phyloP scores from a whole-genome alignment of 2,797 vertebrate species.

The Danio jaintianensis region DNA sequence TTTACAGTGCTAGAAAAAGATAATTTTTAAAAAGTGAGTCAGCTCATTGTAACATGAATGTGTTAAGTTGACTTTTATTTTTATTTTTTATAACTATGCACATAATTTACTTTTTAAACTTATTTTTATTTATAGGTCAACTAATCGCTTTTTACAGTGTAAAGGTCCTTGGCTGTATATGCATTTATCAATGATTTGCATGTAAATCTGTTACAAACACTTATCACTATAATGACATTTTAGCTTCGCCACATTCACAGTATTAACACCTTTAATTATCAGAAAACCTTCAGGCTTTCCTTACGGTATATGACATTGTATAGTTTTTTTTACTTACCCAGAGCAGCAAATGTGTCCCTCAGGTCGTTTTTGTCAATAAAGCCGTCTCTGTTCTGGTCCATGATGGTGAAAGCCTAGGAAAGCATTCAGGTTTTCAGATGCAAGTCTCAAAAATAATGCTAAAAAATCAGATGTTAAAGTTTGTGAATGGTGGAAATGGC shows the following conservation, averaged over 20 bases:
- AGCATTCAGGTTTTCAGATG: background rate
- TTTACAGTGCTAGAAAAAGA: too few species aligned
- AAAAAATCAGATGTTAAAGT: conserved; percentile 1
- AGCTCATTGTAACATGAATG: too few species aligned
- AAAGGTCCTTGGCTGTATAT: background rate
- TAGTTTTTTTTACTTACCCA: conserved; percentile 73
- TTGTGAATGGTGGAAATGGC: conserved; percentile 3
- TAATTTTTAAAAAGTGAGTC: too few species aligned
- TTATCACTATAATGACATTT: background rate
- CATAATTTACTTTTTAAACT: too few species aligned
- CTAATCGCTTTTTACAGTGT: too few species aligned
- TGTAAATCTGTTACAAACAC: background rate
- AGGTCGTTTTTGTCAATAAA: conserved; percentile 91
- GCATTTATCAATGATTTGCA: background rate
- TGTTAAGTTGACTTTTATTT: too few species aligned
- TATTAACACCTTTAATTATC: background rate
- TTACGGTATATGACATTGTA: background rate
- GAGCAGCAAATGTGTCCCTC: conserved; percentile 87
- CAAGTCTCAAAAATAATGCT: background rate
- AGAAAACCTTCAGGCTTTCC: background rate
- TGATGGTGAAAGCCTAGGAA: conserved; percentile 88
- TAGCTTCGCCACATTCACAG: background rate
- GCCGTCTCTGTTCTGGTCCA: conserved; percentile 91
- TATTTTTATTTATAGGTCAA: too few species aligned
- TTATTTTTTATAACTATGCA: too few species aligned